A percentile compares a stretch with the other conserved stretches of the same genome.
These are phyloP conservation scores for Heteractis magnifica DNA, from an alignment of 92 coral and sea anemone genomes.

Conservation along the genomic window DNA sequence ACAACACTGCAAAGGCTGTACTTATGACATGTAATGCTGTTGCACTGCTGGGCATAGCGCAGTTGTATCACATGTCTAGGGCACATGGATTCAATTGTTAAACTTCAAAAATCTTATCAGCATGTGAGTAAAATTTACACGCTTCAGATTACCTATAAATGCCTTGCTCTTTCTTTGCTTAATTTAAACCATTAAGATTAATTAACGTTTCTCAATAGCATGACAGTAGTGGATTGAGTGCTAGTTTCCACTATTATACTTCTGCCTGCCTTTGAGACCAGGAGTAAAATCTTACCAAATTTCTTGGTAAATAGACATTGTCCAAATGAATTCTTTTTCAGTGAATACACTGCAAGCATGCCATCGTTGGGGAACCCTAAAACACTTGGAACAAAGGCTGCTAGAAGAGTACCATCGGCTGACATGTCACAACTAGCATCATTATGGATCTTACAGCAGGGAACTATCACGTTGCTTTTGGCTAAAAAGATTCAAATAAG, in stretches of 20 bases:
- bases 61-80: not conserved
- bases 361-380: conserved; percentile 80
- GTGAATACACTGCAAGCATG: conserved; percentile 74
- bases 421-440: conserved; percentile 90
- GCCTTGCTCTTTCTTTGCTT: no score
- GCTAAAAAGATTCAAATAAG: conserved; percentile 26
- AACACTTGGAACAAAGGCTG: conserved; percentile 85
- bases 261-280: not conserved
- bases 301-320: conserved; percentile 82
- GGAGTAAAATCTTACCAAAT: conserved; percentile 60
- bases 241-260: no score
- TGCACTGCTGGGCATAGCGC: no score
- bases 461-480: conserved; percentile 58
- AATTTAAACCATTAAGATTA: no score
- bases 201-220: no score
- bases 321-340: conserved; percentile 64
- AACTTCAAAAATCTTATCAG: not conserved
- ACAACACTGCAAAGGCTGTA: no score
- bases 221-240: no score
- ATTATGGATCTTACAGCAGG: conserved; percentile 87
- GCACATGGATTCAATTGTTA: not conserved
- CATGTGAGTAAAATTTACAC: not conserved
- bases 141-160: no score
- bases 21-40: no score
- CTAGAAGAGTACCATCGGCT: conserved; percentile 74